Conservation (phyloP, 2,797 vertebrate genomes). For the Argyrosomus regius region DNA sequence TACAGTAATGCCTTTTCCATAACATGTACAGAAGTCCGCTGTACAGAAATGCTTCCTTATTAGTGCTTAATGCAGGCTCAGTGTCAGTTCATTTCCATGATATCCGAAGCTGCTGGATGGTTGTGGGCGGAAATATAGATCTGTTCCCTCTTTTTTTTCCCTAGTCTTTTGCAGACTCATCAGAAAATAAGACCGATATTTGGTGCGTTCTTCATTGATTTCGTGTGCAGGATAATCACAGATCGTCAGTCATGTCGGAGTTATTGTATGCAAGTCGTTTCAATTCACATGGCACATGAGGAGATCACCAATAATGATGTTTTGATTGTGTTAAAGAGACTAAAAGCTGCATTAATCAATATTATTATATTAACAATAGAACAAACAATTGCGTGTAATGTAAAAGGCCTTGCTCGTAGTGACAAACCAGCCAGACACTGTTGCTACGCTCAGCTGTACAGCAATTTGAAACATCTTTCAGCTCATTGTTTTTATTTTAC, state of each 20-base stretch:
- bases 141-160: no score
- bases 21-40: constrained; percentile 18
- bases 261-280: not conserved
- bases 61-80: constrained; percentile 4
- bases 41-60: constrained; percentile 26
- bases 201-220: not conserved
- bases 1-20: constrained; percentile 53
- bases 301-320: not conserved
- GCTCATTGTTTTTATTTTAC: not conserved
- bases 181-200: not conserved
- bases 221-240: not conserved
- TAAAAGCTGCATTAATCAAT: not conserved
- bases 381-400: not conserved
- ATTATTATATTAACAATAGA: not conserved
- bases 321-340: not conserved
- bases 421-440: not conserved
- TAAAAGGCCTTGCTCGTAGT: not conserved
- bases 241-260: not conserved
- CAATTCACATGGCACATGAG: no score
- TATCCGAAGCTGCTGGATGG: not conserved
- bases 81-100: constrained; percentile 11
- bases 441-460: not conserved
- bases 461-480: not conserved
- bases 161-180: not conserved
- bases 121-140: not conserved